Percentiles rank a stretch among this genome's conserved stretches.
Conservation (phyloP, 1,140 invertebrate genomes). For the Bombyx mandarina region DNA sequence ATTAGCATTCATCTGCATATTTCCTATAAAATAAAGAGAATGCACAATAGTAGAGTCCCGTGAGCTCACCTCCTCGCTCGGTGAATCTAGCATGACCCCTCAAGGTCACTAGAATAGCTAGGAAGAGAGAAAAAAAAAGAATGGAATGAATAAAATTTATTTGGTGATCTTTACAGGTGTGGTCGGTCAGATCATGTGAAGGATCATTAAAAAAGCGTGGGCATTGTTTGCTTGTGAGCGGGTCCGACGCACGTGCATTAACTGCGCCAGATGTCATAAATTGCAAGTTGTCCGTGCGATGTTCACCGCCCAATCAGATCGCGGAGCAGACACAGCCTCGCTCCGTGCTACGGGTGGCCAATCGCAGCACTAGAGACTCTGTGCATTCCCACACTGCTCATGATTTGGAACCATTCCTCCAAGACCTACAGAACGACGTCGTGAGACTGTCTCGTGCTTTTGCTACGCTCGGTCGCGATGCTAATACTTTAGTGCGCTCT, state of each 20-base stretch:
- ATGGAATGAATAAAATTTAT: background rate
- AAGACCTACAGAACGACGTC: slow-evolving; percentile 42
- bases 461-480: slow-evolving; percentile 36
- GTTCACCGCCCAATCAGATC: slow-evolving; percentile 35
- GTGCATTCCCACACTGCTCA: slow-evolving; percentile 10
- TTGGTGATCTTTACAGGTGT: slow-evolving; percentile 31
- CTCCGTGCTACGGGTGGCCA: slow-evolving; percentile 49
- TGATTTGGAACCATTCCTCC: slow-evolving; percentile 33
- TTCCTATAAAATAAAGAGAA: too few relatives aligned
- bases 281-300: slow-evolving; percentile 39
- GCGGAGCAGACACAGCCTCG: slow-evolving; percentile 38
- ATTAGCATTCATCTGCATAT: too few relatives aligned
- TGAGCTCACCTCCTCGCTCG: too few relatives aligned
- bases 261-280: slow-evolving; percentile 29
- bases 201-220: slow-evolving; percentile 54
- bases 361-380: slow-evolving; percentile 23
- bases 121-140: too few relatives aligned
- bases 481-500: slow-evolving; percentile 29
- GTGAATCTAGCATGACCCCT: too few relatives aligned
- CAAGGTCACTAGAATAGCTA: too few relatives aligned
- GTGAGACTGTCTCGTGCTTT: slow-evolving; percentile 38
- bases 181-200: slow-evolving; percentile 57
- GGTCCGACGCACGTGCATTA: slow-evolving; percentile 36
- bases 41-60: too few relatives aligned
- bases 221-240: slow-evolving; percentile 37